Evolutionary conservation across 2,888 invertebrate genomes (phyloP), one percentile per base, ranked within the genome.

Genomic region (Latrodectus hesperus): DNA sequence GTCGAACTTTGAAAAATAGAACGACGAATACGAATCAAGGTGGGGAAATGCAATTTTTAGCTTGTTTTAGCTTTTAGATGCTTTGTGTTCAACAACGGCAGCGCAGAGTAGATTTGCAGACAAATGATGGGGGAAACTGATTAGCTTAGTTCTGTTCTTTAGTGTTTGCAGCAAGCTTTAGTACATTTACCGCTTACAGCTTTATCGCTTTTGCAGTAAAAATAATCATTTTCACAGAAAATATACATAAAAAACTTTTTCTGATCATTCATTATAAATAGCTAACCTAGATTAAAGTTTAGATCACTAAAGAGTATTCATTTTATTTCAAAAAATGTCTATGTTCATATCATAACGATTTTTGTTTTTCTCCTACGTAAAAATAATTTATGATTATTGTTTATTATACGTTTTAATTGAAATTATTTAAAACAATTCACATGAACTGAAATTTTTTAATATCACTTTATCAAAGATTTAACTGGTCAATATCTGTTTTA

Each of bases 1-100:
- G 86, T 87, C 81, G 86, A 87, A 67, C 86, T 86, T 75, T 86
- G 86, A 86, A 74, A 60, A 53, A 79, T 79, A 85, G 51, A 17
- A 76, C 75, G 76, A 72, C 52, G 22, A 81, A 76, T 60, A 68
- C 60, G 72, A 53, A 38, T n/a, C 70, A 82, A 81, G 86, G 76
- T 76, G 86, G 76, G 77, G 67, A 78, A 70, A 60, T 17, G 26
- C 60, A 67, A 51, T 75, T 73, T 68, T 71, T 60, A 60, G 60
- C 60, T 60, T 38, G 38, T 38, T 38, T 26, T 76, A n/a, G 83
- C 70, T 74, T 67, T 75, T 70, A 75, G 49, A 38, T 84, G 68
- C 75, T 22, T 75, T 75, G 14, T 38, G 38, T 38, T 38, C 38
- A 16, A 12, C 17, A 16, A 22, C 49, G 38, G 67, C 65, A 22